These are phyloP conservation scores for Pandion haliaetus DNA, from an alignment of 2,113 vertebrate species.

Conservation along the genomic window DNA sequence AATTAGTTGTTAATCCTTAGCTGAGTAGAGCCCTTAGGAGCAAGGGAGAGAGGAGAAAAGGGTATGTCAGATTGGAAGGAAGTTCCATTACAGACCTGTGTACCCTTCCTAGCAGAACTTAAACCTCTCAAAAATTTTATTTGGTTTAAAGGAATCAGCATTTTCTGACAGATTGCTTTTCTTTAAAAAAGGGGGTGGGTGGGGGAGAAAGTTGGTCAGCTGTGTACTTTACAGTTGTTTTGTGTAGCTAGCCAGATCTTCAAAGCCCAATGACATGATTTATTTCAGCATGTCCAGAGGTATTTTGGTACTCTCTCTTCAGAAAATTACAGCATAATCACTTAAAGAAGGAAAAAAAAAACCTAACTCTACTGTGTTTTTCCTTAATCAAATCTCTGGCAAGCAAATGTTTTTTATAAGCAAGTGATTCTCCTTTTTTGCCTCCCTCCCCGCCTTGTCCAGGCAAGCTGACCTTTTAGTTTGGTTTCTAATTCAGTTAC, in stretches of 20 bases:
- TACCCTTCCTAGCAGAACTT: background rate
- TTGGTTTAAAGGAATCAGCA: background rate
- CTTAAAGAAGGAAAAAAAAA: conserved; percentile 25
- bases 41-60: background rate
- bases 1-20: background rate
- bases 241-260: background rate
- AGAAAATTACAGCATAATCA: conserved; percentile 66
- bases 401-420: conserved; percentile 35
- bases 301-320: conserved; percentile 63
- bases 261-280: conserved; percentile 42
- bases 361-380: conserved; percentile 35
- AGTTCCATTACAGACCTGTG: background rate
- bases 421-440: background rate
- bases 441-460: no score
- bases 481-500: conserved; percentile 56
- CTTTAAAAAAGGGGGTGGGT: background rate
- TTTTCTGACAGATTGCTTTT: background rate
- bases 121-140: background rate
- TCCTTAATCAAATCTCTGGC: conserved; percentile 44
- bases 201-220: background rate
- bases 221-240: background rate
- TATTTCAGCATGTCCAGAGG: conserved; percentile 46
- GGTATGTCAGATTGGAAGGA: background rate
- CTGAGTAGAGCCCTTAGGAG: background rate
- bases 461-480: conserved; percentile 25